A percentile compares a stretch with the other conserved stretches of the same genome.
These are phyloP conservation scores for Gymnoscopelus microlampas DNA, from an alignment of 2,797 vertebrate genomes.

Conservation along the genomic window DNA sequence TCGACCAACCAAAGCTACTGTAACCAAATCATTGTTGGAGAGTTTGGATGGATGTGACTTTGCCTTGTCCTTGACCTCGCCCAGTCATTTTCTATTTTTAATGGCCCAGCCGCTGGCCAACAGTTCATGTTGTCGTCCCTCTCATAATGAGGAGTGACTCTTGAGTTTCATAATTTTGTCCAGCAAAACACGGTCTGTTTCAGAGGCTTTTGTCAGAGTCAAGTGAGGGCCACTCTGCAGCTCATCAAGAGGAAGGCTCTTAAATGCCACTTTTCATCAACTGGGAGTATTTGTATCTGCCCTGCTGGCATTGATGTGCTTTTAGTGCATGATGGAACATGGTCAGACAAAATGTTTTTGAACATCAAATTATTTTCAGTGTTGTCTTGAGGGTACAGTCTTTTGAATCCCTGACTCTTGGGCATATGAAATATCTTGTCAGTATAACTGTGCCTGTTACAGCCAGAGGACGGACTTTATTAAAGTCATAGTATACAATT, in stretches of 20 bases:
- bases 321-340: not conserved
- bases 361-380: not conserved
- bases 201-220: slow-evolving; percentile 22
- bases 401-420: too few relatives aligned
- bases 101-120: slow-evolving; percentile 35
- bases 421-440: too few relatives aligned
- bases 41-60: too few relatives aligned
- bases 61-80: slow-evolving; percentile 29
- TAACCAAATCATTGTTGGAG: too few relatives aligned
- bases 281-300: slow-evolving; percentile 17
- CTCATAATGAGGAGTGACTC: slow-evolving; percentile 18
- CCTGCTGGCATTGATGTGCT: not conserved
- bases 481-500: not conserved
- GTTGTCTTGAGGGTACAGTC: too few relatives aligned
- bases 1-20: too few relatives aligned
- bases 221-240: slow-evolving; percentile 18
- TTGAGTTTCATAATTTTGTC: slow-evolving; percentile 30
- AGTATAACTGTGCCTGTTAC: too few relatives aligned
- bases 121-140: slow-evolving; percentile 8
- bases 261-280: slow-evolving; percentile 50
- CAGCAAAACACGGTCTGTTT: slow-evolving; percentile 20
- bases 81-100: slow-evolving; percentile 21
- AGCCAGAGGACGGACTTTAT: too few relatives aligned
- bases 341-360: not conserved
- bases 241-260: slow-evolving; percentile 34